Evolutionary conservation across 1,140 invertebrate genomes (phyloP).

Genomic region (Micrasema longulum): DNA sequence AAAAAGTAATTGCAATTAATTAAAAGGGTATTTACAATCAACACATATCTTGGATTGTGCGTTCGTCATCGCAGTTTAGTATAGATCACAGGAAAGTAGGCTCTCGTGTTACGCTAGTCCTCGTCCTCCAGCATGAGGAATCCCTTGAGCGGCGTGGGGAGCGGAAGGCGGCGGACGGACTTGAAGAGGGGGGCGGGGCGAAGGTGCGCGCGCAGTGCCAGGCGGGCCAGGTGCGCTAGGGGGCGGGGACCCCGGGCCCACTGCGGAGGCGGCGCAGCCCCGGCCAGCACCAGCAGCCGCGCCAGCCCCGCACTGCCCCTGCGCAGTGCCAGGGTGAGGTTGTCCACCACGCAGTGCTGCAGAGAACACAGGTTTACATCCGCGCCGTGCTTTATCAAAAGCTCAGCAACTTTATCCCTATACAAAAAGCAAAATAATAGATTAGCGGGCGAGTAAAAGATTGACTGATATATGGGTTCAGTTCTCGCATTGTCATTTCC

Average conservation of each 20-base stretch:
- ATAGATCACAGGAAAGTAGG: constrained; percentile 1
- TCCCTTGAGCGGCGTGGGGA: constrained; percentile 62
- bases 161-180: constrained; percentile 56
- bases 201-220: constrained; percentile 35
- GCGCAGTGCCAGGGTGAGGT: constrained; percentile 62
- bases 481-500: too few species aligned
- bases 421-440: too few species aligned
- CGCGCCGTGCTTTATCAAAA: constrained; percentile 64
- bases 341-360: constrained; percentile 62
- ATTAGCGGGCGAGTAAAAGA: too few species aligned
- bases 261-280: constrained; percentile 56
- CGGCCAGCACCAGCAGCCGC: constrained; percentile 62
- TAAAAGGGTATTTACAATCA: too few species aligned
- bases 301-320: constrained; percentile 58
- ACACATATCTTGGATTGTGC: too few species aligned
- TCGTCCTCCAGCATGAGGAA: constrained; percentile 66
- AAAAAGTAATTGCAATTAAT: too few species aligned
- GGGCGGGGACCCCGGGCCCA: constrained; percentile 41
- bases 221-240: constrained; percentile 46
- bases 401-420: constrained; percentile 62
- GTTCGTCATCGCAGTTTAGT: too few species aligned
- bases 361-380: constrained; percentile 64
- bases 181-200: constrained; percentile 39
- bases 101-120: too few species aligned
- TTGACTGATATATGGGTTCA: too few species aligned